phyloP scores from a whole-genome alignment of 2,797 vertebrate species.

The Mormyrops attenuatus region DNA sequence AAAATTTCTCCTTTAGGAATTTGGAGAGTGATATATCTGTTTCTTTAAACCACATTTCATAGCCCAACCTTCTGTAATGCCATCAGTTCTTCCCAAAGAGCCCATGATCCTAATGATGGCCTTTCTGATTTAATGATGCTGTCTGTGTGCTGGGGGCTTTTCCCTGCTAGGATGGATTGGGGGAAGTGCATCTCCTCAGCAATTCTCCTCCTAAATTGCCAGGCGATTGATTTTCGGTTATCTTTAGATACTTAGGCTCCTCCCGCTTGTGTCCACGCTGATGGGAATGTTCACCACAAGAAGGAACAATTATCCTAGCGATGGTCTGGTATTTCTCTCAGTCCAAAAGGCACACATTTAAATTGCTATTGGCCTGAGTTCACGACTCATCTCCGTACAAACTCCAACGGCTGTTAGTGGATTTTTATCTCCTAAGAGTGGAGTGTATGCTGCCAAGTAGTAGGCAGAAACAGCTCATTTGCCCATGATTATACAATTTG shows the following conservation, averaged over 20 bases:
- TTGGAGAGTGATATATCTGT: not conserved
- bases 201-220: slow-evolving; percentile 18
- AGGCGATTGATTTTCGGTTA: slow-evolving; percentile 50
- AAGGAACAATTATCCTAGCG: not conserved
- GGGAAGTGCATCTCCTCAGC: slow-evolving; percentile 36
- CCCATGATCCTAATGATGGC: slow-evolving; percentile 40
- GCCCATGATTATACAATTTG: not conserved
- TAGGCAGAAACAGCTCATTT: not conserved
- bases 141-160: slow-evolving; percentile 38
- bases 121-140: slow-evolving; percentile 32
- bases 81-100: slow-evolving; percentile 39
- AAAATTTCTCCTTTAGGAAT: not conserved
- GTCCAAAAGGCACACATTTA: not conserved
- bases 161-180: slow-evolving; percentile 40
- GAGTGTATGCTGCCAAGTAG: not conserved
- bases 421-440: not conserved
- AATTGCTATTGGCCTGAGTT: not conserved
- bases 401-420: not conserved
- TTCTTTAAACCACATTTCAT: slow-evolving; percentile 25
- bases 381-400: not conserved
- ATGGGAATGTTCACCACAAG: not conserved
- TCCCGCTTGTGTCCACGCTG: not conserved
- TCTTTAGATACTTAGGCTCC: not conserved
- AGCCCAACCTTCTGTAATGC: slow-evolving; percentile 28
- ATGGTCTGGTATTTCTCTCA: not conserved